A percentile compares a stretch with the other conserved stretches of the same genome.
Conservation (phyloP, 2,797 vertebrate species). For the Micropoecilia bifurca region DNA sequence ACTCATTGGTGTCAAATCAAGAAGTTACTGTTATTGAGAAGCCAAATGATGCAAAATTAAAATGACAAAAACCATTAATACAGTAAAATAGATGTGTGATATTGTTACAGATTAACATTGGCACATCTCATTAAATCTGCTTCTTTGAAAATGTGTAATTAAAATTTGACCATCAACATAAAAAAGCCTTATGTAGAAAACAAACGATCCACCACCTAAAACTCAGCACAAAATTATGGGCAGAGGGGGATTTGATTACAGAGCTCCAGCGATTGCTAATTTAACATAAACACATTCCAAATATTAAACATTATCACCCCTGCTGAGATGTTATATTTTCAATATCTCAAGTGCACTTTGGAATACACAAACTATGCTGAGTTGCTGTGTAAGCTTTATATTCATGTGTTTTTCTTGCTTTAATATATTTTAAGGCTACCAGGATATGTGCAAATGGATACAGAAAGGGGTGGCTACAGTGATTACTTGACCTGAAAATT, state of each 20-base stretch:
- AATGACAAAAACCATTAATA: not conserved
- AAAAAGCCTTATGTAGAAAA: not conserved
- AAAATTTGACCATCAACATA: not conserved
- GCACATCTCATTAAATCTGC: not conserved
- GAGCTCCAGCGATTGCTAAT: not conserved
- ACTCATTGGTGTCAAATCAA: not conserved
- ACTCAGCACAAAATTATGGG: not conserved
- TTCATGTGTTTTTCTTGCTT: not conserved
- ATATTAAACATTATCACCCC: not conserved
- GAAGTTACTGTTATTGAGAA: not conserved
- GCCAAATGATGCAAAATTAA: not conserved
- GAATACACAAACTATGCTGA: not conserved
- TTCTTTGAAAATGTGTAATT: no score
- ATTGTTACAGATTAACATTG: not conserved
- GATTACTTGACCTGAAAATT: not conserved
- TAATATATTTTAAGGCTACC: not conserved
- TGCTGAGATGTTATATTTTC: not conserved
- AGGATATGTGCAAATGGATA: not conserved
- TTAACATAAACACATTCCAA: not conserved
- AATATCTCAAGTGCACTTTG: not conserved
- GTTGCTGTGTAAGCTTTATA: not conserved
- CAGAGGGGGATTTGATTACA: not conserved
- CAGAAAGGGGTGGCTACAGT: not conserved
- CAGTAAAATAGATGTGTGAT: not conserved
- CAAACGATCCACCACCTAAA: not conserved